A percentile compares a stretch with the other conserved stretches of the same genome.
These are phyloP conservation scores for Camelus dromedarius DNA, from an alignment of 2,113 vertebrate genomes.

Conservation along the genomic window DNA sequence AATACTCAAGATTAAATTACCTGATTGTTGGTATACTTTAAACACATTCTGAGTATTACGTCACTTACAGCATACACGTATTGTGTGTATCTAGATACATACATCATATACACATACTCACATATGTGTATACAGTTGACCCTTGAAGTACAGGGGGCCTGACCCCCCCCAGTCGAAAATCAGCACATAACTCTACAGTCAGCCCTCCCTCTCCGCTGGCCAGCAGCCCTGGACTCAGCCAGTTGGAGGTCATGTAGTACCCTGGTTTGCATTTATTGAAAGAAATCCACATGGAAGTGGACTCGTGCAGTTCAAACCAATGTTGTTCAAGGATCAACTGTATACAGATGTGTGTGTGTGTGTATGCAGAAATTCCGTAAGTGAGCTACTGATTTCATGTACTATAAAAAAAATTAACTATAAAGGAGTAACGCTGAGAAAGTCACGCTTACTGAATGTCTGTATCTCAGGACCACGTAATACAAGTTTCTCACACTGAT, in stretches of 20 bases:
- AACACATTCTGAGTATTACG: not conserved
- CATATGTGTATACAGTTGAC: not conserved
- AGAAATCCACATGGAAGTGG: not conserved
- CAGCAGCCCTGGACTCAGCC: not conserved
- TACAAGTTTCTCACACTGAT: not conserved
- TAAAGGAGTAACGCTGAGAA: not conserved
- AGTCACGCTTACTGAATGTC: not conserved
- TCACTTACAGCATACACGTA: not conserved
- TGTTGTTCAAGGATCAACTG: not conserved
- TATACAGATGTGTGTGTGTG: fast-evolving
- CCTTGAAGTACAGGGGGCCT: not conserved
- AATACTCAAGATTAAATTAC: not conserved
- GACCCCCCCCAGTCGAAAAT: not conserved
- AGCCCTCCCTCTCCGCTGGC: not conserved
- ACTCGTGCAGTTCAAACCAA: not conserved
- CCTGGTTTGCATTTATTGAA: not conserved
- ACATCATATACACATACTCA: no score
- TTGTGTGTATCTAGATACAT: not conserved
- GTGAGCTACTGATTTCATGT: not conserved
- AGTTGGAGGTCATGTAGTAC: not conserved
- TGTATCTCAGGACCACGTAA: not conserved
- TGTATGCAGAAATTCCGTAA: not conserved
- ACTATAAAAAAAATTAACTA: not conserved
- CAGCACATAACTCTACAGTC: not conserved
- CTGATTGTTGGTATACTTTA: not conserved